Conservation (phyloP, 2,113 vertebrate species). For the Nannobrachium achirus region DNA sequence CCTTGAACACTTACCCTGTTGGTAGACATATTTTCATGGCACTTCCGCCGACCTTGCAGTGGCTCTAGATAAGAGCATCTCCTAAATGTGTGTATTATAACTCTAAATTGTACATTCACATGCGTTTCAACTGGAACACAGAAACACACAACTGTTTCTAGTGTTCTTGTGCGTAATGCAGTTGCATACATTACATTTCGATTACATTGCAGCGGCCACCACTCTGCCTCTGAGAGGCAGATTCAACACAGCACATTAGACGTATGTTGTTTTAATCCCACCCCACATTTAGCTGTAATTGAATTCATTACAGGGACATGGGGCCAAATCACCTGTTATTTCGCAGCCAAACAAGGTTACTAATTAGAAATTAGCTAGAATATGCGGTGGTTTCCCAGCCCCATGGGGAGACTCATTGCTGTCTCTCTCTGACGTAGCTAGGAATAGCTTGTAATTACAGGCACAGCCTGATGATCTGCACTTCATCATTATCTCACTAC, state of each 20-base stretch:
- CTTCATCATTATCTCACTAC: neutral
- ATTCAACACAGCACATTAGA: constrained; percentile 19
- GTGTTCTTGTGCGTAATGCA: too few species aligned
- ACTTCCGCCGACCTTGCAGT: too few species aligned
- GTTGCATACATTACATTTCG: neutral
- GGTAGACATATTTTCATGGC: too few species aligned
- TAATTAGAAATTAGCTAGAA: constrained; percentile 70
- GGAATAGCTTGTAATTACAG: constrained; percentile 50
- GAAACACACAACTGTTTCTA: too few species aligned
- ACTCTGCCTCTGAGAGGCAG: constrained; percentile 27
- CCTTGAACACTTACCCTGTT: too few species aligned
- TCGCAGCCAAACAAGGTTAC: constrained; percentile 56
- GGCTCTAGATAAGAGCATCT: too few species aligned
- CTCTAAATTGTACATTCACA: too few species aligned
- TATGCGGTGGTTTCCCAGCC: constrained; percentile 45
- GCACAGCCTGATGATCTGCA: neutral
- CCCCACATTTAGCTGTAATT: constrained; percentile 64
- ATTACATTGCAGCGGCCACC: constrained; percentile 17
- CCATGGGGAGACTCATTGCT: constrained; percentile 7
- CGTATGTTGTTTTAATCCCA: constrained; percentile 65
- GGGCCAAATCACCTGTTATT: constrained; percentile 64
- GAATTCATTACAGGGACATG: constrained; percentile 67
- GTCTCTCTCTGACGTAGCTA: constrained; percentile 44
- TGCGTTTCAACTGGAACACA: too few species aligned
- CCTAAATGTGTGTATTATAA: too few species aligned